Evolutionary conservation across 2,113 vertebrate species (phyloP), one percentile per base, ranked within the genome.

Genomic region (Todiramphus chloris): DNA sequence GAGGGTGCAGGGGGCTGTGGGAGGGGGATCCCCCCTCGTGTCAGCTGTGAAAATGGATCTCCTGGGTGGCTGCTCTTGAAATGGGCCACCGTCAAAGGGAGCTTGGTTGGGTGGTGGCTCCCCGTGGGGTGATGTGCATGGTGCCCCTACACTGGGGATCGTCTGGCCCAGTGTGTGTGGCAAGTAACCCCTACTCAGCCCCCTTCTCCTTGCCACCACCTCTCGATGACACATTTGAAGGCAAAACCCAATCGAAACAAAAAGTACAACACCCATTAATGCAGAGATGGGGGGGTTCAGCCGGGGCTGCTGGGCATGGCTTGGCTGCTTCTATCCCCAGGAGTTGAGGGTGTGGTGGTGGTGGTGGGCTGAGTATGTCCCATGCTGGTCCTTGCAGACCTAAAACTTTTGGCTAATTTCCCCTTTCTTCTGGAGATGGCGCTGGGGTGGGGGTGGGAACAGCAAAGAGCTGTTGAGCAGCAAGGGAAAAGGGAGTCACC

Each of bases 251-350:
- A 13, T 5, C 28, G 12, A 18, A 79, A 10, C 5, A 24, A 58
- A 64, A 35, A 62, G 6, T 7, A 21, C 28, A 24, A 16, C 0
- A 0, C 3, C 4, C 2, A 0, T 21, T 39, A 4, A 6, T 24
- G 28, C 4, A 6, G 48, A 19, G 30, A 2, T 27, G 50, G 59
- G 44, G 44, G 17, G 15, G 10, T 28, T 60, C 23, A 25, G 66
- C 46, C 0, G 0, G 30, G 12, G 10, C 18, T 48, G 15, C n/a
- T 31, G 28, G 39, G n/a, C 12, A 7, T 0, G 0, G 1, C 0
- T 5, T n/a, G 44, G 46, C 63, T 46, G 30, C 41, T 50, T 6
- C 46, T 59, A 7, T 43, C 35, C 8, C 33, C 4, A 17, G 31
- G 73, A 11, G 1, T 27, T 8, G 58, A 67, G 53, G 31, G 1